phyloP scores from a whole-genome alignment of 2,113 vertebrate species.

The Leucopsar rothschildi region DNA sequence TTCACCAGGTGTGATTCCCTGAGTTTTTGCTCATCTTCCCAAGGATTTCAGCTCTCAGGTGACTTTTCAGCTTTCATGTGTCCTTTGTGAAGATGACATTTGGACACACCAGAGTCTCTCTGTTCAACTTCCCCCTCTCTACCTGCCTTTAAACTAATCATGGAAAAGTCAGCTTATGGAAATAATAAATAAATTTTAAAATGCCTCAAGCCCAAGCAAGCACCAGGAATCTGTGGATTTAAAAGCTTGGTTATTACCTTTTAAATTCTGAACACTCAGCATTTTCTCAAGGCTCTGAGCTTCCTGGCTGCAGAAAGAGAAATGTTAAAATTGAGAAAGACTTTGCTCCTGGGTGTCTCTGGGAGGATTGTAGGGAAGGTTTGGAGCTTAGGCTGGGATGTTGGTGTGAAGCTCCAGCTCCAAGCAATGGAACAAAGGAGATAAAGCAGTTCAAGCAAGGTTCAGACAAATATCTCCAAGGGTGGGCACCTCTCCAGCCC shows the following conservation, averaged over 20 bases:
- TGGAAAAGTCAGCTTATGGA: background rate
- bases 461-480: background rate
- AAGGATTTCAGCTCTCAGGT: background rate
- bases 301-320: background rate
- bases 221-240: background rate
- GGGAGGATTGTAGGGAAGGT: background rate
- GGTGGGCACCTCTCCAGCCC: background rate
- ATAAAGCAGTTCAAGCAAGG: background rate
- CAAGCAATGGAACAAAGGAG: background rate
- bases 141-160: background rate
- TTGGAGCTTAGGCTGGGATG: background rate
- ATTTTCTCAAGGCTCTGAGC: background rate
- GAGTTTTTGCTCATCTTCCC: background rate
- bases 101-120: no score
- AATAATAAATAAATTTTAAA: background rate
- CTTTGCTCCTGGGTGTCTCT: accelerated
- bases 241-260: background rate
- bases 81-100: background rate
- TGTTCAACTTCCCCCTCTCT: background rate
- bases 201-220: background rate
- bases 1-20: background rate
- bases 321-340: background rate
- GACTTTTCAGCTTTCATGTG: background rate
- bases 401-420: background rate
- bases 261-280: background rate